Percentiles rank a stretch among this genome's conserved stretches.
phyloP scores from a whole-genome alignment of 1,140 invertebrate species.

The Apolygus lucorum region DNA sequence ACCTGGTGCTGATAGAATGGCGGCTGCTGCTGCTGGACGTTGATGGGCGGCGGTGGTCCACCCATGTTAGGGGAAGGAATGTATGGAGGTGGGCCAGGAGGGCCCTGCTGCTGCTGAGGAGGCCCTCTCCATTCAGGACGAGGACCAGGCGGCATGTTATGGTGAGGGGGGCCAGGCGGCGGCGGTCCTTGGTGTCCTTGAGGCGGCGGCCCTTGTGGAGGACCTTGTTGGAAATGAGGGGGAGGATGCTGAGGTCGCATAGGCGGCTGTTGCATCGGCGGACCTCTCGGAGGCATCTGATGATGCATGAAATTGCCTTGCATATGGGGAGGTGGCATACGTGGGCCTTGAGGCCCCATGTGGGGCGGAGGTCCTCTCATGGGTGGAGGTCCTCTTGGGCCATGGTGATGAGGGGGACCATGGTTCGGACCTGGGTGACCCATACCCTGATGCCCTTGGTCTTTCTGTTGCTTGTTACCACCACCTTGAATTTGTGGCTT shows the following conservation, averaged over 20 bases:
- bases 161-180: neutral
- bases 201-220: slow-evolving; percentile 43
- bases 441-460: neutral
- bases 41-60: neutral
- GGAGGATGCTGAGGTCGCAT: slow-evolving; percentile 12
- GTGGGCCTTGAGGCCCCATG: slow-evolving; percentile 3
- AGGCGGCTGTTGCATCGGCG: neutral
- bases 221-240: slow-evolving; percentile 42
- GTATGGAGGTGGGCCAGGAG: neutral
- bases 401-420: neutral
- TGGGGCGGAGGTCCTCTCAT: neutral
- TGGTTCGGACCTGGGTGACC: neutral
- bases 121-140: slow-evolving; percentile 67
- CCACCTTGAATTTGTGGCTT: neutral
- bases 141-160: slow-evolving; percentile 46
- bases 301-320: slow-evolving; percentile 5
- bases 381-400: neutral
- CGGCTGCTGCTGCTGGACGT: neutral
- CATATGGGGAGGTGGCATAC: neutral
- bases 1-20: slow-evolving; percentile 5
- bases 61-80: neutral
- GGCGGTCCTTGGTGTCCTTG: slow-evolving; percentile 26
- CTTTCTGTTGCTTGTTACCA: neutral
- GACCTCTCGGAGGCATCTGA: slow-evolving; percentile 1
- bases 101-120: slow-evolving; percentile 40